These are phyloP conservation scores for Pomacea canaliculata DNA, from an alignment of 2,888 invertebrate genomes.

Conservation along the genomic window DNA sequence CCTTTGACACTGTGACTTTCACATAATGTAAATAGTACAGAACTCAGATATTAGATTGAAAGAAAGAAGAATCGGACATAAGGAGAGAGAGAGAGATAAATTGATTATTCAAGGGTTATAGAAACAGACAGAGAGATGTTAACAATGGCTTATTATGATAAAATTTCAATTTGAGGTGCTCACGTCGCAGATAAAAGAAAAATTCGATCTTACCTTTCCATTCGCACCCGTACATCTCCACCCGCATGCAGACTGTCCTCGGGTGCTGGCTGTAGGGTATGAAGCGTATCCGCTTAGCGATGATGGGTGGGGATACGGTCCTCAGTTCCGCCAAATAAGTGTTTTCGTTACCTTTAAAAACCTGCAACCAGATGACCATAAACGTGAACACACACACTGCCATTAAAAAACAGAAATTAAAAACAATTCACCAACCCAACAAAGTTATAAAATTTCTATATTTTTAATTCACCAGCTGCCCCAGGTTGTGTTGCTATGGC, in stretches of 20 bases:
- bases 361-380: constrained; percentile 74
- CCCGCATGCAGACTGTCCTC: constrained; percentile 90
- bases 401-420: too few species aligned
- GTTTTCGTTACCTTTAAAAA: constrained; percentile 86
- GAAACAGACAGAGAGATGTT: too few species aligned
- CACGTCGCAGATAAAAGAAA: too few species aligned
- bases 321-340: constrained; percentile 86
- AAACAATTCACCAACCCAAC: not conserved
- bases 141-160: too few species aligned
- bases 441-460: not conserved
- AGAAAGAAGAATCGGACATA: too few species aligned
- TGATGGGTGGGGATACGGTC: constrained; percentile 82
- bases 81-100: too few species aligned
- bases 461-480: not conserved
- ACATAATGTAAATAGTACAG: too few species aligned
- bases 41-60: too few species aligned
- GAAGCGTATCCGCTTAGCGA: constrained; percentile 87
- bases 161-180: too few species aligned
- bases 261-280: constrained; percentile 86
- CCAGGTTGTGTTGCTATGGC: not conserved
- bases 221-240: constrained; percentile 89
- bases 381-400: not conserved
- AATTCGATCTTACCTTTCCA: constrained; percentile 80
- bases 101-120: too few species aligned
- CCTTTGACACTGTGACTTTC: too few species aligned